phyloP scores from a whole-genome alignment of 2,888 invertebrate genomes.

The Noctua comes region DNA sequence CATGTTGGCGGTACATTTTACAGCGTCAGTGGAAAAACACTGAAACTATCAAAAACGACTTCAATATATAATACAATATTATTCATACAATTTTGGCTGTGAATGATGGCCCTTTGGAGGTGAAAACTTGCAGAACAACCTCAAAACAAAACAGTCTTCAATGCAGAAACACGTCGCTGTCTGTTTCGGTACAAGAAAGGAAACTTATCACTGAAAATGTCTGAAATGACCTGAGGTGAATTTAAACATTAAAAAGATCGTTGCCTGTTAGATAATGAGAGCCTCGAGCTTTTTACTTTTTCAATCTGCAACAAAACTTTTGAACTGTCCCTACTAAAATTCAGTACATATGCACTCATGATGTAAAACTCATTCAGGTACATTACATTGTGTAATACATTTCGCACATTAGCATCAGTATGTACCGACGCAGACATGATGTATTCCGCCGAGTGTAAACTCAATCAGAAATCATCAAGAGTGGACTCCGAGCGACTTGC shows the following conservation, averaged over 20 bases:
- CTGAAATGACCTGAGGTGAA: neutral
- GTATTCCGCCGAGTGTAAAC: constrained; percentile 33
- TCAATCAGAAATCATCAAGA: constrained; percentile 57
- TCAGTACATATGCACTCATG: neutral
- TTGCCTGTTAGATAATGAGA: neutral
- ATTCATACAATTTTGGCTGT: neutral
- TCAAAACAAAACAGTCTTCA: neutral
- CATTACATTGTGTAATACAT: neutral
- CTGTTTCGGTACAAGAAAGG: neutral
- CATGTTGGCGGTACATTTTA: neutral
- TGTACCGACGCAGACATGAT: neutral
- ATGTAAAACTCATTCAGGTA: neutral
- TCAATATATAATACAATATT: neutral
- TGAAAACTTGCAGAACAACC: no score
- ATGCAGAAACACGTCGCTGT: neutral
- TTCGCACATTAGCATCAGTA: neutral
- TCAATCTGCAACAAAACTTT: neutral
- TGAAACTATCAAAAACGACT: no score
- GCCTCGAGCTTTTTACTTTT: neutral
- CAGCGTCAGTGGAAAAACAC: neutral
- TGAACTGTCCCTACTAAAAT: no score
- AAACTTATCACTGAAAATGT: neutral
- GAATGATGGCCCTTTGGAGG: no score
- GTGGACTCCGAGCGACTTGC: constrained; percentile 26
- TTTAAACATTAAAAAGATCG: neutral